These are phyloP conservation scores for Mus spretus DNA, from an alignment of 2,797 vertebrate species.

Conservation along the genomic window DNA sequence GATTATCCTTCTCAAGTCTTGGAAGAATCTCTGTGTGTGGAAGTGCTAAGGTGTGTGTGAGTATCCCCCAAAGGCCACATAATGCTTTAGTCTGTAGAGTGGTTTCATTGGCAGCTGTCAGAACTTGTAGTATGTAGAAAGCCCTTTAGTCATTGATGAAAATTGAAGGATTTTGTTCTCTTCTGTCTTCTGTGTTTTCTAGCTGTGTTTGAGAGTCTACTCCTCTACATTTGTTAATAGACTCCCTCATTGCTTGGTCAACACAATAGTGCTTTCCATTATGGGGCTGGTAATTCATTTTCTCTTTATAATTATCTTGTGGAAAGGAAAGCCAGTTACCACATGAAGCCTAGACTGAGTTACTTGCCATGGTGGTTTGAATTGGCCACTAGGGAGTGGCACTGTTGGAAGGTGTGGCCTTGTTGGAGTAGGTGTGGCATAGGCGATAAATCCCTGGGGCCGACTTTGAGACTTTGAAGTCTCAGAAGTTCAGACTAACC, in stretches of 20 bases:
- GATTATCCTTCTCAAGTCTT: neutral
- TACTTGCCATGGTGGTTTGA: neutral
- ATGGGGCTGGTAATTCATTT: neutral
- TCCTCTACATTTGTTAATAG: neutral
- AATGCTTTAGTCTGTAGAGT: neutral
- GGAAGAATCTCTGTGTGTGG: neutral
- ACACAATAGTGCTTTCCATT: neutral
- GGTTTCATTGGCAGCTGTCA: neutral
- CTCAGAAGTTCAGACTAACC: neutral
- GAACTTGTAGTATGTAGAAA: neutral
- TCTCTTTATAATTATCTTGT: neutral
- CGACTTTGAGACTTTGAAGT: neutral
- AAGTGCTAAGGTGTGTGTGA: neutral
- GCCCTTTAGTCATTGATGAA: neutral
- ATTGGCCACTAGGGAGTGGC: neutral
- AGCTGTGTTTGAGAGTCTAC: neutral
- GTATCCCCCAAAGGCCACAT: neutral
- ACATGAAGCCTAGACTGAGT: neutral
- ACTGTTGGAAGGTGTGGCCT: neutral
- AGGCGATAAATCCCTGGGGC: neutral
- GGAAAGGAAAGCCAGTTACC: neutral
- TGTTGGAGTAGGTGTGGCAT: neutral
- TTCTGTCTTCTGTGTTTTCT: neutral
- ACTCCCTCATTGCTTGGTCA: neutral
- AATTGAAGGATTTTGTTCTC: neutral